These are phyloP conservation scores for Trichogramma dendrolimi DNA, from an alignment of 2,888 invertebrate genomes.

Conservation along the genomic window DNA sequence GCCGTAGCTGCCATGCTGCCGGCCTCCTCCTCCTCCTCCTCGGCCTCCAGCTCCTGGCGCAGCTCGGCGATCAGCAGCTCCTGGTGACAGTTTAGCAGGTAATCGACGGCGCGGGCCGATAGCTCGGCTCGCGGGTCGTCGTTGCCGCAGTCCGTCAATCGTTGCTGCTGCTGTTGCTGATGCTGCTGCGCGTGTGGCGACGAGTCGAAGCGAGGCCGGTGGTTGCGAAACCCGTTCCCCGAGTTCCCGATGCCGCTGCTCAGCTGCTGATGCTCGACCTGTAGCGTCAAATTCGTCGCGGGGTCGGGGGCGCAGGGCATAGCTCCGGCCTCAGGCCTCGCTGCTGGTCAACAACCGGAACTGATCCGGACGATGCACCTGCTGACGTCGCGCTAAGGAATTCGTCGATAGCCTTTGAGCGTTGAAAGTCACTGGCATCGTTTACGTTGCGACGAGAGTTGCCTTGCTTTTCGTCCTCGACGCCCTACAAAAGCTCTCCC, in stretches of 20 bases:
- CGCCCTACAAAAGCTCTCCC: too few species aligned
- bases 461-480: too few species aligned
- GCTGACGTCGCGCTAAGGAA: too few species aligned
- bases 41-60: conserved; percentile 6
- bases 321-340: conserved; percentile 18
- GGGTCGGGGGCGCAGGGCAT: conserved; percentile 32
- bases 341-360: not conserved
- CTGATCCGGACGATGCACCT: too few species aligned
- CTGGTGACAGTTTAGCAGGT: conserved; percentile 42
- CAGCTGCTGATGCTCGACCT: conserved; percentile 10
- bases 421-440: too few species aligned
- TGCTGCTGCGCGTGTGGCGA: not conserved
- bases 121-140: conserved; percentile 36
- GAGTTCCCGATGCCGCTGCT: conserved; percentile 16
- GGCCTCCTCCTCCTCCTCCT: conserved; percentile 8
- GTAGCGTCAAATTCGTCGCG: not conserved
- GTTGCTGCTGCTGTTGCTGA: not conserved
- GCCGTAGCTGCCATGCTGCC: conserved; percentile 51
- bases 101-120: conserved; percentile 38
- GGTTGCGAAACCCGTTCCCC: conserved; percentile 18
- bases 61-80: conserved; percentile 29
- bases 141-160: conserved; percentile 35
- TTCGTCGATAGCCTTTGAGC: too few species aligned
- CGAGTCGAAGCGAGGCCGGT: conserved; percentile 15
- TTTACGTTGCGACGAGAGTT: too few species aligned